A percentile compares a stretch with the other conserved stretches of the same genome.
phyloP scores from a whole-genome alignment of 2,113 vertebrate genomes.

The Mus spicilegus region DNA sequence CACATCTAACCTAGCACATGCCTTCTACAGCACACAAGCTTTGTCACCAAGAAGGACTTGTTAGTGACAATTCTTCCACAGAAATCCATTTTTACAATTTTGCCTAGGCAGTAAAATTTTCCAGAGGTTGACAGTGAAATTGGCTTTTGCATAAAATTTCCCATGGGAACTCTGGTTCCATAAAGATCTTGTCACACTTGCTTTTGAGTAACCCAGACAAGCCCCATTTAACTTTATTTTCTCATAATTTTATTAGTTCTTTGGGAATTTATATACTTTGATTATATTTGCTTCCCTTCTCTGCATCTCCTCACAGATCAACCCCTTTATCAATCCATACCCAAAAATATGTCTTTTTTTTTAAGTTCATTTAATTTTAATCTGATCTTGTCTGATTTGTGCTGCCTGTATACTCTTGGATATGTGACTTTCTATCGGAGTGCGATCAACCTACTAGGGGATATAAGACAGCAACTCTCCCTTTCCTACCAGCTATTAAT shows the following conservation, averaged over 20 bases:
- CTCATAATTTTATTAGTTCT: neutral
- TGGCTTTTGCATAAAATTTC: neutral
- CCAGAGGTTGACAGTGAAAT: neutral
- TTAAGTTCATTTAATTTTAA: neutral
- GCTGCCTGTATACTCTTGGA: neutral
- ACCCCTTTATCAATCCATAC: neutral
- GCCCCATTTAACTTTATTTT: neutral
- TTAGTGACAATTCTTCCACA: neutral
- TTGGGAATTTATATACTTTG: neutral
- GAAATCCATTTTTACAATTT: neutral
- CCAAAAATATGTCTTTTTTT: too few relatives aligned
- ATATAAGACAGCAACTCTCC: neutral
- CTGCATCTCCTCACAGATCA: neutral
- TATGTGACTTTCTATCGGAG: neutral
- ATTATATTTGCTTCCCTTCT: neutral
- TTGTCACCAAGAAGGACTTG: neutral
- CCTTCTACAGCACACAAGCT: neutral
- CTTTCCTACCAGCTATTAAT: neutral
- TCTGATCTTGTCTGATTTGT: neutral
- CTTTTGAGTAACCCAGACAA: neutral
- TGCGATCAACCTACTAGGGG: neutral
- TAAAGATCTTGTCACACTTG: neutral
- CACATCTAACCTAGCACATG: neutral
- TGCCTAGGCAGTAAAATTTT: neutral
- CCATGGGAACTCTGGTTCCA: neutral